Evolutionary conservation across 2,113 vertebrate genomes (phyloP).

Genomic region (Rhynchomys soricoides): DNA sequence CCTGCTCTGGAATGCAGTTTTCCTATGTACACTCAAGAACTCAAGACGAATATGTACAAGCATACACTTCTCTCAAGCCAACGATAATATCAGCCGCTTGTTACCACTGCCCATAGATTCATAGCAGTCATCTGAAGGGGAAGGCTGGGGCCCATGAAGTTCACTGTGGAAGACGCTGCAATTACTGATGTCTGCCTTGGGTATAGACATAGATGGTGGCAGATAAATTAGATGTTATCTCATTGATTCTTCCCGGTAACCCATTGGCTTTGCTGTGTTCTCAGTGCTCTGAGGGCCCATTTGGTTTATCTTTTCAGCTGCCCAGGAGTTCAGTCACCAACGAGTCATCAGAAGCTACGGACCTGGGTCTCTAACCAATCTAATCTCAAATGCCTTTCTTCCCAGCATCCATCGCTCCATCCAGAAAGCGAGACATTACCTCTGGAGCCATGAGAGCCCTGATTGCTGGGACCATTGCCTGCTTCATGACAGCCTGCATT

Average conservation of each 20-base stretch:
- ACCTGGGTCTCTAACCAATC: not conserved
- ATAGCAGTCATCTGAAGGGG: not conserved
- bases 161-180: not conserved
- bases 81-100: not conserved
- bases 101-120: not conserved
- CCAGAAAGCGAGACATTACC: conserved; percentile 88
- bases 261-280: not conserved
- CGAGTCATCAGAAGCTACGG: not conserved
- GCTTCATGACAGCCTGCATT: conserved; percentile 93
- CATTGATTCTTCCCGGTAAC: not conserved
- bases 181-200: not conserved
- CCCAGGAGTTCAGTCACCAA: not conserved
- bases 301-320: not conserved
- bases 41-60: not conserved
- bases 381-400: not conserved
- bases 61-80: not conserved
- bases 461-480: conserved; percentile 88
- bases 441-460: conserved; percentile 88
- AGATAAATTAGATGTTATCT: not conserved
- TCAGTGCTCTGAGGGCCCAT: not conserved
- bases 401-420: conserved; percentile 89
- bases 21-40: not conserved
- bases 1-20: not conserved
- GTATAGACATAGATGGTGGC: not conserved
- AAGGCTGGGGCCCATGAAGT: not conserved